These are phyloP conservation scores for Antheraea mylitta DNA, from an alignment of 1,140 invertebrate species.

Conservation along the genomic window DNA sequence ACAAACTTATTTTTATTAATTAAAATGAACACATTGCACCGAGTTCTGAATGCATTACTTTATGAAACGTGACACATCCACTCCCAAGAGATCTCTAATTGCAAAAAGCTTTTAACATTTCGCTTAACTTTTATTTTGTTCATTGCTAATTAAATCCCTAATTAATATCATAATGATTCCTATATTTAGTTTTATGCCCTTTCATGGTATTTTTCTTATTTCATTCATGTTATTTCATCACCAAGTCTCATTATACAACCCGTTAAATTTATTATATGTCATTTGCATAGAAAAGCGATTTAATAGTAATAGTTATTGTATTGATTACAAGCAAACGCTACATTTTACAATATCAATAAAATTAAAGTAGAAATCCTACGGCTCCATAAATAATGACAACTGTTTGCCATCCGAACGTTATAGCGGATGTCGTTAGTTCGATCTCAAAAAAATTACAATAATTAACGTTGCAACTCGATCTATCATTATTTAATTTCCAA, in stretches of 20 bases:
- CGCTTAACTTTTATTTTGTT: background rate
- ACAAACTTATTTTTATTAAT: background rate
- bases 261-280: conserved; percentile 16
- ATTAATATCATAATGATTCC: conserved; percentile 7
- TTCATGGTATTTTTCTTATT: background rate
- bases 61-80: conserved; percentile 8
- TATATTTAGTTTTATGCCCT: background rate
- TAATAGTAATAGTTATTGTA: conserved; percentile 17
- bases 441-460: conserved; percentile 32
- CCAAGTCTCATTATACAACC: conserved; percentile 5
- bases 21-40: background rate
- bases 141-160: conserved; percentile 9
- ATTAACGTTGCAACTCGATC: conserved; percentile 28
- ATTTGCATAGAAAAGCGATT: conserved; percentile 27
- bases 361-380: conserved; percentile 44
- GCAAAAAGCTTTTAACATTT: conserved; percentile 34
- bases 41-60: background rate
- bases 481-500: conserved; percentile 27
- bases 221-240: conserved; percentile 2
- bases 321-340: conserved; percentile 2
- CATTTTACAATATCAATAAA: conserved; percentile 33
- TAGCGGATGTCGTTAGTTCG: conserved; percentile 42
- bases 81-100: conserved; percentile 18
- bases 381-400: conserved; percentile 26
- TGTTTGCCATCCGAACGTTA: conserved; percentile 29